Base-by-base conservation (phyloP, 2,888 invertebrate species). In the Ormyrus rosae region DNA sequence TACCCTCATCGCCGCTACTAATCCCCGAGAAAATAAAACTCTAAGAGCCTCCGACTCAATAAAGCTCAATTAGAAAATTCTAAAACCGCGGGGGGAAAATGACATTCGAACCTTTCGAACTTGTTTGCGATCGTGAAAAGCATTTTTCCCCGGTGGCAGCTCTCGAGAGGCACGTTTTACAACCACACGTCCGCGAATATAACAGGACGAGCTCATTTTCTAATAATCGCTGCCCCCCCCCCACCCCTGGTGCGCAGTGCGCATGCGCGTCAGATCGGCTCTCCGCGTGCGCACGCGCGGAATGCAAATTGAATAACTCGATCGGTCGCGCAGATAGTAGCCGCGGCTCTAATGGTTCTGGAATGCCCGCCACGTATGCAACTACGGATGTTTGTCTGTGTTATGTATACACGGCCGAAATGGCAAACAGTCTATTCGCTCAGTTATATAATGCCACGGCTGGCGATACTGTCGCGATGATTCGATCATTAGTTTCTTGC, bases 291-390 rank as follows among this genome's bases (percentile, higher is more conserved):
- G 56, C 48, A 45, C 51, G 67, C 34, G 46, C 77, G 60, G 71
- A 71, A 78, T 79, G 69, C 74, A 79, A 79, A 79, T 74, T 74
- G 69, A 79, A 79, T 74, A 74, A 74, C 45, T 69, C 74, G 79
- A 79, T 79, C 69, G 79, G 79, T 69, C 58, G 69, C 13, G 55
- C 9, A 69, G 79, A 79, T 79, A 79, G 68, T 9, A 34, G 34
- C 34, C 46, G 56, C 11, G 48, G 46, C 56, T 69, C 69, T 80
- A 69, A 70, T 80, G 60, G 79, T 80, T 80, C 79, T 70, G 79
- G 79, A 80, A 80, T 74, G 58, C 63, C 7, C 46, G 46, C 63
- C 11, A 19, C n/a, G 8, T 34, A 34, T 11, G 5, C 7, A 53
- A 7, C n/a, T 19, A 11, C 60, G 13, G 34, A 34, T 60, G 46